A percentile compares a stretch with the other conserved stretches of the same genome.
These are phyloP conservation scores for Eurystomus glaucurus DNA, from an alignment of 2,797 vertebrate genomes.

Conservation along the genomic window DNA sequence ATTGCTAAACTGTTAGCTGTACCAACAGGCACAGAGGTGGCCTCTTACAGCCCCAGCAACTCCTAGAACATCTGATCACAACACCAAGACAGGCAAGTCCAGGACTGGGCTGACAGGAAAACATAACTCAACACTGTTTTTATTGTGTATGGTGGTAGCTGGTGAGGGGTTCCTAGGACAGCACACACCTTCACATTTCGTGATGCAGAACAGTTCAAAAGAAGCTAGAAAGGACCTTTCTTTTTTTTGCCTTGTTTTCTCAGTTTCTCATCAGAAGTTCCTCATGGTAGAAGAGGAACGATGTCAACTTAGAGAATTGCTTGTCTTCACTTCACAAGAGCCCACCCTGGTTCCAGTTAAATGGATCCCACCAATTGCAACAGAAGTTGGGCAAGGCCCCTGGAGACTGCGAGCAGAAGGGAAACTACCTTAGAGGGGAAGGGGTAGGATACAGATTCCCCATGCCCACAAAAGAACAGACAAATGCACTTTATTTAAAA, in stretches of 20 bases:
- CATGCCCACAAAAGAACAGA: background rate
- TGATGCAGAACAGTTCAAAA: background rate
- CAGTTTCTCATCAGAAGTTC: background rate
- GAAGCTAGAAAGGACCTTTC: background rate
- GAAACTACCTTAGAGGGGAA: background rate
- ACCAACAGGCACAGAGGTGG: background rate
- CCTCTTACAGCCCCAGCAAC: background rate
- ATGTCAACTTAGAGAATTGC: background rate
- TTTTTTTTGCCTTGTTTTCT: background rate
- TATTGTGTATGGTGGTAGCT: background rate
- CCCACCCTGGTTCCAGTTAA: background rate
- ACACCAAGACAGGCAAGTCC: background rate
- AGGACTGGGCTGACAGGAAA: background rate
- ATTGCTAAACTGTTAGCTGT: background rate
- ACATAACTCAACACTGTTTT: background rate
- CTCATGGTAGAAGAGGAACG: background rate
- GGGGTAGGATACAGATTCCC: background rate
- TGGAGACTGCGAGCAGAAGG: background rate
- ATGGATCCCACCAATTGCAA: background rate
- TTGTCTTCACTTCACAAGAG: background rate
- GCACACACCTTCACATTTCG: fast-evolving
- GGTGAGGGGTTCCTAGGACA: background rate
- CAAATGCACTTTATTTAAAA: background rate
- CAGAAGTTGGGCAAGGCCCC: background rate
- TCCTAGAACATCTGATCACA: background rate